Evolutionary conservation across 1,140 invertebrate genomes (phyloP), one percentile per base, ranked within the genome.

Genomic region (Cotesia chilonis): DNA sequence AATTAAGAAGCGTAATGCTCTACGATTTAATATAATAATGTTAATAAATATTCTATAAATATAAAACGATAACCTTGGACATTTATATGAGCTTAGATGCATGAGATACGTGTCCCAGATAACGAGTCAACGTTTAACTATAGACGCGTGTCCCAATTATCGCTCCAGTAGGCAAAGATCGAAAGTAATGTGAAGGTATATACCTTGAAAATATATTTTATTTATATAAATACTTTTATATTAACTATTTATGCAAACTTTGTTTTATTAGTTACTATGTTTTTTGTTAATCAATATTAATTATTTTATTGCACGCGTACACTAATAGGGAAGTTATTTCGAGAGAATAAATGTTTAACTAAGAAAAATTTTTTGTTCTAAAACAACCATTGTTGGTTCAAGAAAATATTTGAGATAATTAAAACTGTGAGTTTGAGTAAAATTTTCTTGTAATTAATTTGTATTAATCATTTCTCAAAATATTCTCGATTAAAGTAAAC

Each of bases 21-120:
- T 17, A 28, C 28, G 28, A 28, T 57, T 10, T 12, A 54, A 10
- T 67, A 7, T 61, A 63, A 63, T 59, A 51, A 51, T 10, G 47
- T 71, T 17, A 71, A 17, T 47, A 55, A 38, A 68, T 64, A 64
- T 63, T 41, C 20, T 51, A 71, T 70, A 20, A 63, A 59, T 66
- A 57, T 64, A 65, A 66, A 20, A 66, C 20, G 36, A 52, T 70
- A 70, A 71, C 70, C 70, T 71, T 71, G 70, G 51, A 47, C 51
- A 55, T 71, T 71, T 66, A 71, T 71, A 57, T 63, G 70, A 55
- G 37, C 35, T 64, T 65, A 57, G 28, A 64, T 57, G 47, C 63
- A 65, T 71, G 52, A 57, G 70, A 71, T 66, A 71, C 70, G 63
- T 66, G 70, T 51, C 61, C 70, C 63, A 71, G 70, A 71, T 71